These are phyloP conservation scores for Hippoglossus hippoglossus DNA, from an alignment of 2,797 vertebrate species.

Conservation along the genomic window DNA sequence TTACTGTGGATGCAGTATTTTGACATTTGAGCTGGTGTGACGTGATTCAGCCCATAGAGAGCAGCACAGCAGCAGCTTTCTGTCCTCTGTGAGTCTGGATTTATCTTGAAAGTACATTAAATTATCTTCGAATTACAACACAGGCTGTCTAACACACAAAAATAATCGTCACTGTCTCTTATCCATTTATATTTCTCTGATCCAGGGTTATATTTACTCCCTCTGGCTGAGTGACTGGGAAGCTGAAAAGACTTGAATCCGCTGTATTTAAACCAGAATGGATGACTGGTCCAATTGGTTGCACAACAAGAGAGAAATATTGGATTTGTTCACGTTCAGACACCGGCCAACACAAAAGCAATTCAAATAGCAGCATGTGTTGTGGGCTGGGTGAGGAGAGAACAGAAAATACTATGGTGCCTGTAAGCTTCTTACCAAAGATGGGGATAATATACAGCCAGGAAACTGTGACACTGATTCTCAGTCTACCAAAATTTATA, in stretches of 20 bases:
- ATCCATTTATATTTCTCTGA: constrained; percentile 46
- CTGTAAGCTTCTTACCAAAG: constrained; percentile 76
- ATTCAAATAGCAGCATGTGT: constrained; percentile 77
- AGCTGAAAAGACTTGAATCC: constrained; percentile 35
- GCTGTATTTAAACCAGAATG: constrained; percentile 54
- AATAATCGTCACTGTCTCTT: not conserved
- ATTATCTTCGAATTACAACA: constrained; percentile 26
- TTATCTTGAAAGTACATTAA: constrained; percentile 30
- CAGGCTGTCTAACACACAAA: not conserved
- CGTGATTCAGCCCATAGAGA: constrained; percentile 8
- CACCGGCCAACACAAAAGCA: constrained; percentile 67
- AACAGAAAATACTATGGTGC: constrained; percentile 59
- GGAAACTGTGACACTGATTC: constrained; percentile 64
- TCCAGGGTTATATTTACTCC: constrained; percentile 21
- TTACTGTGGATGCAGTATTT: constrained; percentile 1
- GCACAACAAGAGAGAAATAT: constrained; percentile 72
- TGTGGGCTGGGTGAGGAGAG: constrained; percentile 55
- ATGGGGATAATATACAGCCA: constrained; percentile 65
- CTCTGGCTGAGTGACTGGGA: constrained; percentile 26
- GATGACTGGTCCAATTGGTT: constrained; percentile 59
- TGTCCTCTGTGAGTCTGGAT: constrained; percentile 6
- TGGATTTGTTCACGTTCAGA: constrained; percentile 70
- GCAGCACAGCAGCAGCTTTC: constrained; percentile 11
- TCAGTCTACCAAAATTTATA: constrained; percentile 52
- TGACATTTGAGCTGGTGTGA: constrained; percentile 24